Base-by-base conservation (phyloP, 2,888 invertebrate species). In the Deroplatys truncata region DNA sequence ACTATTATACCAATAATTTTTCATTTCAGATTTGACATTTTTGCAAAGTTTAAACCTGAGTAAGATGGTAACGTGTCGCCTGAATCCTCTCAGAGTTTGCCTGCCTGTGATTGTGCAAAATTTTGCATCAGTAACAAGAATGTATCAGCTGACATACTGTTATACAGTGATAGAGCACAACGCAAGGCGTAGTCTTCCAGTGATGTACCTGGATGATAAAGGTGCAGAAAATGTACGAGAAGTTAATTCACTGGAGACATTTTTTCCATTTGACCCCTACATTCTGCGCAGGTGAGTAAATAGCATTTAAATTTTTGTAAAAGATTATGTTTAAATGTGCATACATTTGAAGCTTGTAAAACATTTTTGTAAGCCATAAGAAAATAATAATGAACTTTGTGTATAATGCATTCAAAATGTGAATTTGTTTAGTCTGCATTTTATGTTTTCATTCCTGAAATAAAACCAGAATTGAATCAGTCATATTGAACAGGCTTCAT, bases 261-360 rank as follows among this genome's bases (percentile, higher is more conserved):
- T 97, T 94, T 99, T 98, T 93, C 99, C 99, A 0, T 99, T 98
- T 92, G 98, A 98, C 94, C 98, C 98, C 0, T 98, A 97, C 92
- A 93, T 96, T 28, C 94, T 99, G 85, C 95, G 96, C 92, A 95
- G 94, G 96, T 96, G 92, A 93, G 91, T 91, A 87, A 84, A 16
- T 28, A 13, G 13, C 0, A 31, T 90, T 89, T 85, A 83, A 20
- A 90, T 49, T 87, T 15, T 9, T 85, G 29, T 28, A 88, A 35
- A 28, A 31, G 29, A 13, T 56, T 56, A 56, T 15, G 0, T 20
- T 13, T 56, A 56, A 56, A 5, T 20, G 16, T 56, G 20, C 3
- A 20, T 56, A 8, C 56, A 1, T 16, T 1, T 56, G 5, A 56
- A 56, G 20, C 7, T 7, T 72, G 7, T 72, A 25, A 20, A 72